Base-by-base conservation (phyloP, 2,113 vertebrate genomes). In the Vidua chalybeata region DNA sequence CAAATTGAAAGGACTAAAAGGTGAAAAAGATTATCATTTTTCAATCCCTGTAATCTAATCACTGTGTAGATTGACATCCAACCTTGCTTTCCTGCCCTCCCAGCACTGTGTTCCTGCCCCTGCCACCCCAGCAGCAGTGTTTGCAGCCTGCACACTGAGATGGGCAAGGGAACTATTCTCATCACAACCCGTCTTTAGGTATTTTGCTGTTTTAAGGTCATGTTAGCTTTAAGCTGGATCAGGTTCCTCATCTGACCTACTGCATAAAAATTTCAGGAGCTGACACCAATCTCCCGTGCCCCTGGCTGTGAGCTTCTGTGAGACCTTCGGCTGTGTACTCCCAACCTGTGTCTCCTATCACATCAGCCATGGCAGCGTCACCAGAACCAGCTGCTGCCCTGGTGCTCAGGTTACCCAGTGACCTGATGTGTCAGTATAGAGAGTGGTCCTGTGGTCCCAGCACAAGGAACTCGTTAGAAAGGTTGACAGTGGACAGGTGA, bases 251-350 rank as follows among this genome's bases (percentile, higher is more conserved):
- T 45, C 55, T 59, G 80, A 95, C 26, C 63, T 62, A 2, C 41
- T 61, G 63, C 14, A 2, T 39, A 41, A 39, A 62, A 39, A 39
- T 46, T 73, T 82, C 45, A 55, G 37, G 51, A 87, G 45, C 58
- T 62, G 59, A 39, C 59, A 62, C 35, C 11, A 13, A 13, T 5
- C 26, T 76, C 22, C 1, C 0, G 22, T 74, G 31, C 2, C 33
- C 11, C n/a, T 54, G 15, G 5, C 7, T 81, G 55, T 0, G 3
- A 73, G 22, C 5, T 11, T 3, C 80, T 35, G 19, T 2, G 12
- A 48, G 39, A 30, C 21, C 7, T 1, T 51, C 0, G 1, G 9
- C 46, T 2, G 0, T 15, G 37, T 39, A n/a, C 24, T 90, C 48
- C 41, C 59, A 63, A 0, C 10, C 18, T 4, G 0, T 43, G 7